phyloP scores from a whole-genome alignment of 35 echinoderm and acorn worm genomes.

The Apostichopus japonicus region DNA sequence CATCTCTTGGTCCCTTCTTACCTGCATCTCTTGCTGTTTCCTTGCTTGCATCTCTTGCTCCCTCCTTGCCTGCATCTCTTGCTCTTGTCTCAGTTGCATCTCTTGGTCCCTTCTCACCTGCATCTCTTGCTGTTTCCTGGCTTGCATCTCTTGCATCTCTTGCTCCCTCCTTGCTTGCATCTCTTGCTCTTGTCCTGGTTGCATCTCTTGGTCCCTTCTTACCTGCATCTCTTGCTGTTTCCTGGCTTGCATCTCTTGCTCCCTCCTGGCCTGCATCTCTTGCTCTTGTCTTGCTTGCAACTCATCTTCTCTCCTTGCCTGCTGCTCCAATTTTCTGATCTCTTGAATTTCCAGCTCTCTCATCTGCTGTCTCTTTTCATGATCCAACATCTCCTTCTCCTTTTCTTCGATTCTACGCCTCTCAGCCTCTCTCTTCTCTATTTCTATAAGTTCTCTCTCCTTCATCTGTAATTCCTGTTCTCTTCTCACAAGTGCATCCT shows the following conservation, averaged over 20 bases:
- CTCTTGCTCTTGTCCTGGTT: conserved; percentile 14
- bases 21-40: background rate
- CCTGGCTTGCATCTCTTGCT: conserved; percentile 13
- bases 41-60: background rate
- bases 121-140: background rate
- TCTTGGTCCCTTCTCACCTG: conserved; percentile 10
- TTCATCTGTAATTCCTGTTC: background rate
- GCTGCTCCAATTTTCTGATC: background rate
- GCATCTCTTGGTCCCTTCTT: background rate
- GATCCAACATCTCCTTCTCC: conserved; percentile 26
- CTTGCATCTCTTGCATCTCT: conserved; percentile 16
- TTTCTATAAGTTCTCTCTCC: conserved; percentile 35
- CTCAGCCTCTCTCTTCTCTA: conserved; percentile 44
- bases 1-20: conserved; percentile 3
- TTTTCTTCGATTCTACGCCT: conserved; percentile 17
- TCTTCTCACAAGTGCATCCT: background rate
- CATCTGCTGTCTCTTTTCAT: conserved; percentile 6
- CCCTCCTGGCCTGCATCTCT: background rate
- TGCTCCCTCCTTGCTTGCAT: background rate
- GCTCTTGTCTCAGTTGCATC: background rate
- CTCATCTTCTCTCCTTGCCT: background rate
- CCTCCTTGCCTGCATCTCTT: background rate
- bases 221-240: background rate
- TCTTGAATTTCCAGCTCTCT: background rate
- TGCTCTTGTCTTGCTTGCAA: conserved; percentile 26